These are phyloP conservation scores for Cololabis saira DNA, from an alignment of 2,113 vertebrate species.

Conservation along the genomic window DNA sequence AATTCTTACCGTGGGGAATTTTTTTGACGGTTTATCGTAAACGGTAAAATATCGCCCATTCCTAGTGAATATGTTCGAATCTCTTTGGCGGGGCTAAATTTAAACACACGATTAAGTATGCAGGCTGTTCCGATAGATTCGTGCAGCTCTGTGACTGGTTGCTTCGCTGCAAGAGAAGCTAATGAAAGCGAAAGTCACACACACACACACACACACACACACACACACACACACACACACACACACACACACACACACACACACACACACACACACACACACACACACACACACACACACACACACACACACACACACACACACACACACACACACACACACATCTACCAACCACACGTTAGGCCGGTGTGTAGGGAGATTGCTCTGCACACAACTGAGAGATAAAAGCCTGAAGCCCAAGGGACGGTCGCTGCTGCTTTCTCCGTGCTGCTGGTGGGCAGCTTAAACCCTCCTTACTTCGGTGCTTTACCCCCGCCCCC, in stretches of 20 bases:
- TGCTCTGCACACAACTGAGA: slow-evolving; percentile 62
- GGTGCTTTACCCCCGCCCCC: slow-evolving; percentile 19
- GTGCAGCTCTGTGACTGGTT: not conserved
- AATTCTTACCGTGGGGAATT: too few species aligned
- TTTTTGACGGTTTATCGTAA: too few species aligned
- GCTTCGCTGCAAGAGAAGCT: not conserved
- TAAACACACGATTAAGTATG: not conserved
- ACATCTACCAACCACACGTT: too few species aligned
- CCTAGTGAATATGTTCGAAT: too few species aligned
- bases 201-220: slow-evolving; percentile 13
- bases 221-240: too few species aligned
- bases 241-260: too few species aligned
- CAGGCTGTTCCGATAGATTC: slow-evolving; percentile 1
- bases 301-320: too few species aligned
- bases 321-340: too few species aligned
- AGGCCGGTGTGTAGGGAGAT: slow-evolving; percentile 30
- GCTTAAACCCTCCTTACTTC: slow-evolving; percentile 44
- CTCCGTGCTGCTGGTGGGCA: slow-evolving; percentile 66
- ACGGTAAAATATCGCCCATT: too few species aligned
- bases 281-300: too few species aligned
- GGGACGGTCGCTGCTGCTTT: slow-evolving; percentile 66
- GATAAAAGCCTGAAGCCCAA: slow-evolving; percentile 64
- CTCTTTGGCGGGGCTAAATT: slow-evolving; percentile 20
- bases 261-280: too few species aligned
- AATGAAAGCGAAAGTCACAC: slow-evolving; percentile 5